phyloP scores from a whole-genome alignment of 1,140 invertebrate genomes.

The Neotoxoptera formosana region DNA sequence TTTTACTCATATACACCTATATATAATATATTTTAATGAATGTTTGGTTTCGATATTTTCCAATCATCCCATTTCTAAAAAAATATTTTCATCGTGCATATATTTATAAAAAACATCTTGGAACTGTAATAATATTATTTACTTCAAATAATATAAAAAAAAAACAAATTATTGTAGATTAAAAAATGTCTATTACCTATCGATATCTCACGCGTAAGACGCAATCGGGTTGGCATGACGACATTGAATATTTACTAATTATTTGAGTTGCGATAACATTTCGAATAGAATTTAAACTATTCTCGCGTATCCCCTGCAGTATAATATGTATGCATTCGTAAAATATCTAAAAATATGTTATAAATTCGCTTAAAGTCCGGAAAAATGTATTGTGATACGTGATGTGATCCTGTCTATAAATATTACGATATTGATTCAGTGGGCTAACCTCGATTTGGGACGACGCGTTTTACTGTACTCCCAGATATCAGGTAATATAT shows the following conservation, averaged over 20 bases:
- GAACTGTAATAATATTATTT: neutral
- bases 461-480: neutral
- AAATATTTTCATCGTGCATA: neutral
- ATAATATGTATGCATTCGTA: neutral
- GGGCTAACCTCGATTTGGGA: neutral
- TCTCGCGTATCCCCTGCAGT: neutral
- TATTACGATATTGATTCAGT: neutral
- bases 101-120: neutral
- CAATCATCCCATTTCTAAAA: neutral
- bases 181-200: slow-evolving; percentile 5
- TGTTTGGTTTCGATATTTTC: neutral
- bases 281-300: neutral
- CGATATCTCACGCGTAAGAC: neutral
- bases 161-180: neutral
- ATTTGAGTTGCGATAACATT: slow-evolving; percentile 8
- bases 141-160: neutral
- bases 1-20: neutral
- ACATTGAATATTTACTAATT: neutral
- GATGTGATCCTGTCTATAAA: neutral
- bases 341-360: neutral
- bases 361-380: neutral
- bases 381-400: neutral
- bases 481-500: neutral
- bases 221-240: neutral
- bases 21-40: neutral